phyloP scores from a whole-genome alignment of 2,797 vertebrate genomes.

The Lepilemur ruficaudatus region DNA sequence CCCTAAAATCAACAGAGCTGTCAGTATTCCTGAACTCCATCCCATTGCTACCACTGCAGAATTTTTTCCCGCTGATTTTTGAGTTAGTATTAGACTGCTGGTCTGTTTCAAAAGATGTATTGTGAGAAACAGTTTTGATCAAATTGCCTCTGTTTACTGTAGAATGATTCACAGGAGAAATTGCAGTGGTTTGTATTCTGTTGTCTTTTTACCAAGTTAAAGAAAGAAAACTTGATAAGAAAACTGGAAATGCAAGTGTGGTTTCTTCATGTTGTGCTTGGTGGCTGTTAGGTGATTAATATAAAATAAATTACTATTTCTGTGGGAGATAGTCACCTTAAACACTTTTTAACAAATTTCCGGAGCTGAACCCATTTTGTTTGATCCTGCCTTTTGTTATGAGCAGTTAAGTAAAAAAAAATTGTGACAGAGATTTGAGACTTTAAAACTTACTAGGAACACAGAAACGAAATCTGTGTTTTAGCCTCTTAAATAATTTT shows the following conservation, averaged over 20 bases:
- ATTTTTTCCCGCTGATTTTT: neutral
- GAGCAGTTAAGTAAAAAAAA: conserved; percentile 3
- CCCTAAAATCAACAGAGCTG: neutral
- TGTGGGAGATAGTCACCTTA: neutral
- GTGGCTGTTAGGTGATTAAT: neutral
- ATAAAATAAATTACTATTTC: conserved; percentile 19
- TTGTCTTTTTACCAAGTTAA: neutral
- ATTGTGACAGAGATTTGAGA: neutral
- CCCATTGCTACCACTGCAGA: neutral
- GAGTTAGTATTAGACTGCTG: neutral
- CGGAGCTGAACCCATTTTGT: neutral
- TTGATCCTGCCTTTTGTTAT: conserved; percentile 20
- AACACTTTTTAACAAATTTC: neutral
- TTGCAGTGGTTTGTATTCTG: neutral
- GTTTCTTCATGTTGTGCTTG: neutral
- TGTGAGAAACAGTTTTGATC: conserved; percentile 26
- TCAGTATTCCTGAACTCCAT: neutral
- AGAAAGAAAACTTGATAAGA: neutral
- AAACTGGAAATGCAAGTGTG: conserved; percentile 11
- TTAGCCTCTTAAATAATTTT: conserved; percentile 33
- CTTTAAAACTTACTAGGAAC: conserved; percentile 7
- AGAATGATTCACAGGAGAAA: neutral
- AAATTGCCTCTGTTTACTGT: neutral
- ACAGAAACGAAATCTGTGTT: neutral
- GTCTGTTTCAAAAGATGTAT: neutral